A percentile compares a stretch with the other conserved stretches of the same genome.
Conservation (phyloP, 2,888 invertebrate genomes). For the Megastigmus dorsalis region DNA sequence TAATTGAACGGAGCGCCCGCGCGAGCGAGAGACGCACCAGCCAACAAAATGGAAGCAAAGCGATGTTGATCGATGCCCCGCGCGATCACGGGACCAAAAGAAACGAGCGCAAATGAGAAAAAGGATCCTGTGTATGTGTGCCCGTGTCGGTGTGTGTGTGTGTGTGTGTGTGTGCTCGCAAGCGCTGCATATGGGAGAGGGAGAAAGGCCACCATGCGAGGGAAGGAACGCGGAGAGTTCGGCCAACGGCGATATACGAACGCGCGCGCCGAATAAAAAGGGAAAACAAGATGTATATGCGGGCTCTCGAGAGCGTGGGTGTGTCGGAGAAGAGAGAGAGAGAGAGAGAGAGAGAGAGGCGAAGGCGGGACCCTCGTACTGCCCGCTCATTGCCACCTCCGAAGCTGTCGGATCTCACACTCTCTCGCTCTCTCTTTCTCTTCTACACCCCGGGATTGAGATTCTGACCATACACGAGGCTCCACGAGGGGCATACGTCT, state of each 20-base stretch:
- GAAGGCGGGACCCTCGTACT: conserved; percentile 68
- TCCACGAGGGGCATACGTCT: neutral
- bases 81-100: neutral
- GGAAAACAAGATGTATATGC: conserved; percentile 62
- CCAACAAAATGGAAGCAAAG: neutral
- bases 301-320: conserved; percentile 68
- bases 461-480: conserved; percentile 2
- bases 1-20: too few relatives aligned
- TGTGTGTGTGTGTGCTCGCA: too few relatives aligned
- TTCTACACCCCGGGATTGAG: neutral
- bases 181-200: conserved; percentile 41
- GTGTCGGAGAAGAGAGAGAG: conserved; percentile 70
- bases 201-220: conserved; percentile 66
- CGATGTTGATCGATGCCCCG: conserved; percentile 30
- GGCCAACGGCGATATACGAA: conserved; percentile 70
- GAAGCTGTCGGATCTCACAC: conserved; percentile 72
- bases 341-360: conserved; percentile 65
- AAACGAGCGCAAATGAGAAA: conserved; percentile 19
- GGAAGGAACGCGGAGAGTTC: conserved; percentile 52
- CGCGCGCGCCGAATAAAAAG: conserved; percentile 69
- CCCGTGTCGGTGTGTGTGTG: too few relatives aligned
- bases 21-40: neutral
- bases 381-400: conserved; percentile 71
- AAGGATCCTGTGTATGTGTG: too few relatives aligned
- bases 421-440: conserved; percentile 51